These are phyloP conservation scores for Myiagra hebetior DNA, from an alignment of 2,113 vertebrate genomes.

Conservation along the genomic window DNA sequence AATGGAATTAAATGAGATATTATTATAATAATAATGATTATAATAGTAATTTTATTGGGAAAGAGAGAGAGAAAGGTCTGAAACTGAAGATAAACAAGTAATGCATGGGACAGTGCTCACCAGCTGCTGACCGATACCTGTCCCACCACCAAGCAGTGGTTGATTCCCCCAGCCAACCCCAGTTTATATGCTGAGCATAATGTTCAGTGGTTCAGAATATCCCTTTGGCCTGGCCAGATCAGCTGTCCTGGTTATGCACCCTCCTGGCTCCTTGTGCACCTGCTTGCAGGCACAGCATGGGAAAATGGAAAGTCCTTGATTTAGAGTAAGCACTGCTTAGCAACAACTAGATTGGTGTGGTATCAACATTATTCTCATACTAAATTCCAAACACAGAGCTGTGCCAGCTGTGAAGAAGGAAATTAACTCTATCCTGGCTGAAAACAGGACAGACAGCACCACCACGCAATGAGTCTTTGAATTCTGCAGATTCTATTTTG, in stretches of 20 bases:
- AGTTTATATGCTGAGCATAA: neutral
- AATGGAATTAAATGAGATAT: neutral
- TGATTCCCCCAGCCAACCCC: neutral
- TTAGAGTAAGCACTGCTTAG: neutral
- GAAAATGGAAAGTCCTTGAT: neutral
- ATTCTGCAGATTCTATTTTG: neutral
- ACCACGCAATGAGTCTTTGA: neutral
- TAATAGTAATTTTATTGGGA: neutral
- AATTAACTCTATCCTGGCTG: neutral
- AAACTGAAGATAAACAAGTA: neutral
- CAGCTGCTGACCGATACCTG: rapidly evolving
- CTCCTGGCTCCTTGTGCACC: neutral
- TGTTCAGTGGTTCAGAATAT: neutral
- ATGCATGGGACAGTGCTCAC: neutral
- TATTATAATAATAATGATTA: neutral
- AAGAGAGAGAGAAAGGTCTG: neutral
- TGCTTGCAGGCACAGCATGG: neutral
- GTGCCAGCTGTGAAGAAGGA: neutral
- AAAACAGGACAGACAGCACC: neutral
- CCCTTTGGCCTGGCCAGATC: neutral
- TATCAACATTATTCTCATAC: neutral
- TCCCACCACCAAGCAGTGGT: rapidly evolving
- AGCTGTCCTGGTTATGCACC: neutral
- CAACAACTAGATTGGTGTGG: neutral
- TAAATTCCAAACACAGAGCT: neutral